Conservation (phyloP, 1,140 invertebrate species). For the Ips nitidus region DNA sequence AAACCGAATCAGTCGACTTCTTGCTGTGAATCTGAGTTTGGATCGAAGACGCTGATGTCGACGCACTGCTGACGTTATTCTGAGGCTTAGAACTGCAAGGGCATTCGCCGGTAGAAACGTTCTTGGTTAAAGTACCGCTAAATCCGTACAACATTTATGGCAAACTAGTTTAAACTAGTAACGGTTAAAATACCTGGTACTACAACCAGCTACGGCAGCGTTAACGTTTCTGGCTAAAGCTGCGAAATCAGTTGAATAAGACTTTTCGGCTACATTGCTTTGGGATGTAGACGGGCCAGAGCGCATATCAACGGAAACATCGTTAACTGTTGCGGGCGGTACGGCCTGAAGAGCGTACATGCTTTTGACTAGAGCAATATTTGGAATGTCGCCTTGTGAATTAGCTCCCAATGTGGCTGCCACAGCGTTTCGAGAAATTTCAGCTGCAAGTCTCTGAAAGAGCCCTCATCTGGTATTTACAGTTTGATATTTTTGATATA, state of each 20-base stretch:
- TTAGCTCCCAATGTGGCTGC: slow-evolving; percentile 54
- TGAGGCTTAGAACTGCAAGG: slow-evolving; percentile 19
- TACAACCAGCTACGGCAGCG: slow-evolving; percentile 21
- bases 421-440: slow-evolving; percentile 69
- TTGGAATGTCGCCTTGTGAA: slow-evolving; percentile 40
- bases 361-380: slow-evolving; percentile 42
- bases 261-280: slow-evolving; percentile 38
- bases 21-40: slow-evolving; percentile 33
- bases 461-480: neutral
- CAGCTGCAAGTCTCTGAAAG: slow-evolving; percentile 63
- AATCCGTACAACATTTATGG: slow-evolving; percentile 5
- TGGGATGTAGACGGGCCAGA: slow-evolving; percentile 36
- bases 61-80: slow-evolving; percentile 26
- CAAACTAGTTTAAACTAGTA: neutral
- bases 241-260: slow-evolving; percentile 32
- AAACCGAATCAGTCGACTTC: slow-evolving; percentile 23
- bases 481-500: neutral
- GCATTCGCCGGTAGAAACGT: slow-evolving; percentile 23
- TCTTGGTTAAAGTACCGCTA: slow-evolving; percentile 17
- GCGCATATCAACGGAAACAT: slow-evolving; percentile 26
- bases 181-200: slow-evolving; percentile 11
- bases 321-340: slow-evolving; percentile 9
- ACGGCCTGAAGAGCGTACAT: slow-evolving; percentile 39
- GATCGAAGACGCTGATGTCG: slow-evolving; percentile 38
- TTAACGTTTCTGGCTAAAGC: slow-evolving; percentile 21